phyloP scores from a whole-genome alignment of 2,888 invertebrate genomes.

The Dastarcus helophoroides region DNA sequence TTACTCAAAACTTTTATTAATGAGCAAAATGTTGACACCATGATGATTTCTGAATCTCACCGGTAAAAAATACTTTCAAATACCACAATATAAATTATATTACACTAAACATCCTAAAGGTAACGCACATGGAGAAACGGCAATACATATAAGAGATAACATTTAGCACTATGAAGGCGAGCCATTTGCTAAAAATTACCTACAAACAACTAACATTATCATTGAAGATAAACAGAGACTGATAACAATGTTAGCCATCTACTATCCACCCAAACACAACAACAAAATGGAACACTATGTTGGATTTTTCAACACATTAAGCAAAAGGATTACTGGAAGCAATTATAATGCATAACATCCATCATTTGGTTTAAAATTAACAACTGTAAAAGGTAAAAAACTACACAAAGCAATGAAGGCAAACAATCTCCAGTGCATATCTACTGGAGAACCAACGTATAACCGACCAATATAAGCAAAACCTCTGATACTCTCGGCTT shows the following conservation, averaged over 20 bases:
- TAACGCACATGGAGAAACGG: conserved; percentile 1
- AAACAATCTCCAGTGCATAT: background rate
- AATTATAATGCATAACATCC: too few species aligned
- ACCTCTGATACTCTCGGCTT: conserved; percentile 1
- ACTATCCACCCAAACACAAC: conserved; percentile 1
- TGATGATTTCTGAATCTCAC: too few species aligned
- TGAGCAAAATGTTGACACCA: too few species aligned
- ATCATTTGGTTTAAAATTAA: background rate
- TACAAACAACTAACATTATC: conserved; percentile 1
- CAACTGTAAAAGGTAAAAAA: background rate
- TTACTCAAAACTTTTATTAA: too few species aligned
- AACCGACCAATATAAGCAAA: background rate
- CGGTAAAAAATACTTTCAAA: too few species aligned
- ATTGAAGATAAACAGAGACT: conserved; percentile 1
- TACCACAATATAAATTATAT: too few species aligned
- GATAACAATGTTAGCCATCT: conserved; percentile 1
- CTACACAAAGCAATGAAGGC: background rate
- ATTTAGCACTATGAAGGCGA: conserved; percentile 1
- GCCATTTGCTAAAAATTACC: background rate
- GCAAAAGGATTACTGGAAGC: background rate
- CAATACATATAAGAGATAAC: too few species aligned
- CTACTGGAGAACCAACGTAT: background rate
- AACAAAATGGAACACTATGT: conserved; percentile 1
- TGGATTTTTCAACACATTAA: conserved; percentile 1
- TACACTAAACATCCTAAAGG: background rate